Evolutionary conservation across 2,797 vertebrate species (phyloP).

Genomic region (Lates japonicus): DNA sequence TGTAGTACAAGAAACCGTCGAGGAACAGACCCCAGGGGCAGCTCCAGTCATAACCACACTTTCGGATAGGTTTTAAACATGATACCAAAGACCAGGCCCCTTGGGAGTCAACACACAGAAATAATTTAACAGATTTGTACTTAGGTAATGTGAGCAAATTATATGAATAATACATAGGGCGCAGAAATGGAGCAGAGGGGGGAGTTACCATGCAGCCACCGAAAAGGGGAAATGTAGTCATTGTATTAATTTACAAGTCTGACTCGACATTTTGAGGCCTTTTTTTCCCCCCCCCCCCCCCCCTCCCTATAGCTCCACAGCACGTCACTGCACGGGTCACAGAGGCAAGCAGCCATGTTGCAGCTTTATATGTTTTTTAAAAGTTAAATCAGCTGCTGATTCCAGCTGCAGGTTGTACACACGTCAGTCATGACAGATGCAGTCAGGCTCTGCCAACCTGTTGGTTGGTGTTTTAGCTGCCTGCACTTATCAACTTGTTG

Average conservation of each 20-base stretch:
- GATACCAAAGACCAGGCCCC: conserved; percentile 85
- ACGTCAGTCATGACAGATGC: conserved; percentile 24
- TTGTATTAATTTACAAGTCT: conserved; percentile 76
- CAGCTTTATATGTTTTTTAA: conserved; percentile 34
- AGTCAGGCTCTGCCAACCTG: conserved; percentile 59
- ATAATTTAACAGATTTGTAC: conserved; percentile 87
- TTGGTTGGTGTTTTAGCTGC: conserved; percentile 47
- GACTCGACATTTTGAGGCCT: conserved; percentile 78
- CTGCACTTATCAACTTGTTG: conserved; percentile 78
- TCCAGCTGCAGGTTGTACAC: conserved; percentile 21
- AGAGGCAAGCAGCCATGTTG: conserved; percentile 72
- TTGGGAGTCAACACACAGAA: conserved; percentile 83
- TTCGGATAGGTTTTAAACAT: conserved; percentile 86
- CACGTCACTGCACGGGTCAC: conserved; percentile 59
- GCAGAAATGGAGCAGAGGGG: conserved; percentile 63
- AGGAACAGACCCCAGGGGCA: conserved; percentile 91
- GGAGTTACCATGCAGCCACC: conserved; percentile 55
- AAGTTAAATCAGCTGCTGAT: conserved; percentile 44
- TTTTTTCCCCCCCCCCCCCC: conserved; percentile 10
- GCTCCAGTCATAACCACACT: conserved; percentile 89
- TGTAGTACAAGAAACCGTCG: conserved; percentile 88
- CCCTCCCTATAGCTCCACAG: conserved; percentile 29
- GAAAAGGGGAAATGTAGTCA: conserved; percentile 56
- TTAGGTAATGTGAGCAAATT: conserved; percentile 86
- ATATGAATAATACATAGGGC: conserved; percentile 85